phyloP scores from a whole-genome alignment of 2,113 vertebrate genomes.

The Cichladusa arquata region DNA sequence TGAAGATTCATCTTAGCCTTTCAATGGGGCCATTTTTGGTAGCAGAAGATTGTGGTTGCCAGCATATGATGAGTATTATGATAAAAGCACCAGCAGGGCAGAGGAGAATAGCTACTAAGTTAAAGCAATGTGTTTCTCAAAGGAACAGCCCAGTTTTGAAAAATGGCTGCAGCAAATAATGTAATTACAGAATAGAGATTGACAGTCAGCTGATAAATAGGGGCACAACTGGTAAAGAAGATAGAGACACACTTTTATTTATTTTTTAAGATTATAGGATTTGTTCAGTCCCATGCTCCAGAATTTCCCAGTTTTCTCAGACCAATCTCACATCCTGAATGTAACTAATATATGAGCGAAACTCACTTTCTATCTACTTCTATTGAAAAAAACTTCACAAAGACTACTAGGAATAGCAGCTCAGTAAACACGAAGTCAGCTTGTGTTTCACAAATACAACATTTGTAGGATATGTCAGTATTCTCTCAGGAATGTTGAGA shows the following conservation, averaged over 20 bases:
- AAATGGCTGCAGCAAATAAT: constrained; percentile 14
- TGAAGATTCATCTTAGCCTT: constrained; percentile 23
- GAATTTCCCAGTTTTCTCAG: background rate
- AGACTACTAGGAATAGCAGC: background rate
- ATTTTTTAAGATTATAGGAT: background rate
- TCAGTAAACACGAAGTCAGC: background rate
- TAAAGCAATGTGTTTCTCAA: constrained; percentile 24
- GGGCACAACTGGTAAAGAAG: background rate
- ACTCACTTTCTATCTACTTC: background rate
- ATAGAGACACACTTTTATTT: background rate
- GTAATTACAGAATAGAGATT: constrained; percentile 9
- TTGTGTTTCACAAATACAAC: background rate
- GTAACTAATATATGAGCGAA: background rate
- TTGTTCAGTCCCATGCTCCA: background rate
- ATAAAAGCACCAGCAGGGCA: constrained; percentile 37
- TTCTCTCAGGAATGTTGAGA: background rate
- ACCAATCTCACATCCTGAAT: background rate
- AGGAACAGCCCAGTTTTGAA: background rate
- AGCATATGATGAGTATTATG: constrained; percentile 20
- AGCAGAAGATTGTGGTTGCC: constrained; percentile 28
- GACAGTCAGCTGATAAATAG: background rate
- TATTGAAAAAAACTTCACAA: background rate
- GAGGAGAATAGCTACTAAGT: constrained; percentile 13
- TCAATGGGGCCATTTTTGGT: constrained; percentile 15
- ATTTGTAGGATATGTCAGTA: background rate